Base-by-base conservation (phyloP, 2,797 vertebrate genomes). In the Meda fulgida region DNA sequence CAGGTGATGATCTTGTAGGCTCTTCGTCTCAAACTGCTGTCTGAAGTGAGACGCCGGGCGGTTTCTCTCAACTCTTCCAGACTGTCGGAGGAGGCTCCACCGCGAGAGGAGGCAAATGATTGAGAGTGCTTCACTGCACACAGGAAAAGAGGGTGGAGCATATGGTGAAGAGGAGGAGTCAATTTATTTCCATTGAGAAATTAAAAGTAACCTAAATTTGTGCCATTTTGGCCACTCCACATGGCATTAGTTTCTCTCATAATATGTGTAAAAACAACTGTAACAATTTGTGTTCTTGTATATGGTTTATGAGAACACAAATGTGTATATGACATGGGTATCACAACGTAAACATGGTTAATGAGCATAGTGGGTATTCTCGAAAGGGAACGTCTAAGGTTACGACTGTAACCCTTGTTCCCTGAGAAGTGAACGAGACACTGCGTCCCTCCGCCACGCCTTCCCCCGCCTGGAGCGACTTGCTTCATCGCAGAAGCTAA, bases 61-160 rank as follows among this genome's bases (percentile, higher is more conserved):
- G 96, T 94, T 83, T 97, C 96, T 90, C 95, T 95, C 89, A 98
- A 93, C 72, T 97, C 97, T 87, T 98, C 96, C 16, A 97, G 92
- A 88, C 93, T 95, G 89, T 92, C 89, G 71, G 91, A 91, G 26
- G 91, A 90, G n/a, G 97, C 96, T 1, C 91, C 31, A 1, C 91
- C 31, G 0, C 91, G 92, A 0, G 95, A 91, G 7, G 95, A 93
- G 43, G 95, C 94, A 84, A 98, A 97, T 0, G 97, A 98, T 91
- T 97, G 96, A 2, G 98, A 98, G 58, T 97, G 97, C 92, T 97
- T 97, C 89, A 98, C 98, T 99, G 95, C 40, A 10, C 48, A 87
- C 8, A 81, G 71, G 40, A 48, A 36, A 65, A 53, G 38, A 38
- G 9, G 14, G 76, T 23, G 23, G 3, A 19, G 10, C 1, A 53